Evolutionary conservation across 2,888 invertebrate species (phyloP), one percentile per base, ranked within the genome.

Genomic region (Zhuqinia jingwanae): DNA sequence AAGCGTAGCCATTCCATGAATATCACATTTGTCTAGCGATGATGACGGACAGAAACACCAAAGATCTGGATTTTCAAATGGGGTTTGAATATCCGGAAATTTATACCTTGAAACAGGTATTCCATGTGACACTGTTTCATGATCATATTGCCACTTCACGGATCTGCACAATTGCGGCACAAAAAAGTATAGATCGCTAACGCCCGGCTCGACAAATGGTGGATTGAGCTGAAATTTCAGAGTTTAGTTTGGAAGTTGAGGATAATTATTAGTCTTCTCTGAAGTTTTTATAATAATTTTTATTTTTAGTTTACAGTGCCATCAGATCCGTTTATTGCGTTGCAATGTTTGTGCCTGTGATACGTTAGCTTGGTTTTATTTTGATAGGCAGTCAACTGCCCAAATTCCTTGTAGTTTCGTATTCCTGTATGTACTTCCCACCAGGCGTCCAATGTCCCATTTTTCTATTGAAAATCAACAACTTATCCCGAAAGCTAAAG

Each of bases 321-420:
- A 17, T 90, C 89, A 0, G 87, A 86, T 13, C 89, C 90, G 45
- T 90, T 90, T 20, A 89, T 84, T 27, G 58, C 75, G 65, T 90
- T 90, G 42, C 90, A 90, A 1, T 22, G 47, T 11, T 80, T 75
- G 11, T 84, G 84, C 30, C 78, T 79, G 83, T 88, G 88, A 30
- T 56, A 42, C 1, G n/a, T 27, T 17, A 88, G 25, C 70, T 76
- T 79, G 20, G 79, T 80, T 42, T 89, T 80, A 5, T 84, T 87
- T 0, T 86, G 20, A 22, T 82, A 83, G 15, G 83, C 60, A 1
- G 30, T 45, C 20, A 89, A 56, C 70, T 85, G 65, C 1, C 81
- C 87, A 36, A 89, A 60, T 27, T 89, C 83, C 11, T 11, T 25
- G 20, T 60, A 56, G 53, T 87, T 42, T 42, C 83, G 63, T 0